Conservation (phyloP, 2,113 vertebrate genomes). For the Tiliqua scincoides region DNA sequence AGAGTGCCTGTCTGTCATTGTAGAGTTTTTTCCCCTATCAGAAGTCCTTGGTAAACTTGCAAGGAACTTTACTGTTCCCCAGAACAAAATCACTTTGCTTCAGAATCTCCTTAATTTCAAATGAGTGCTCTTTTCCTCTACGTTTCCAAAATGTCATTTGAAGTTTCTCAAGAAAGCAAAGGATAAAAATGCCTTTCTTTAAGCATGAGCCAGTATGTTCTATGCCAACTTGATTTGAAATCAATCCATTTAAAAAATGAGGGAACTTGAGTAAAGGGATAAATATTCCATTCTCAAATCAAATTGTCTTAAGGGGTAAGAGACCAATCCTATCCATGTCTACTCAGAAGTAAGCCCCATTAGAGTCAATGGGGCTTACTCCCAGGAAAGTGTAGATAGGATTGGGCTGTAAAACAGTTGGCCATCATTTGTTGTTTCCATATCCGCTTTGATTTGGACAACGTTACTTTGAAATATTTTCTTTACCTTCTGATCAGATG, state of each 20-base stretch:
- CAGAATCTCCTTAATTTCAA: not conserved
- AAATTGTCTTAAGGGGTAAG: no score
- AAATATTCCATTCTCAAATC: not conserved
- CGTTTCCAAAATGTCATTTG: not conserved
- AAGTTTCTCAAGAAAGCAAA: not conserved
- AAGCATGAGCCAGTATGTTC: not conserved
- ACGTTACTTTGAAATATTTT: not conserved
- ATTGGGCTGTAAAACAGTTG: not conserved
- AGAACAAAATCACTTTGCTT: not conserved
- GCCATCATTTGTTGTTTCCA: not conserved
- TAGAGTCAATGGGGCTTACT: no score
- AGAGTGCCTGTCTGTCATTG: no score
- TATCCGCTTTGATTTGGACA: not conserved
- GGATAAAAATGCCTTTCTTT: not conserved
- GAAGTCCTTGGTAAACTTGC: no score
- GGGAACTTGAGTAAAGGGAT: fast-evolving
- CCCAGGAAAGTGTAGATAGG: no score
- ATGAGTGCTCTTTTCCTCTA: not conserved
- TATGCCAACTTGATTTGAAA: not conserved
- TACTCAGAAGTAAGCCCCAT: no score
- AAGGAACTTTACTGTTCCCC: no score
- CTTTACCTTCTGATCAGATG: not conserved
- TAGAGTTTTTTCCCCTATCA: no score
- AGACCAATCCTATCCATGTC: no score
- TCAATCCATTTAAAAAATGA: not conserved